Percentiles rank a stretch among this genome's conserved stretches.
Evolutionary conservation across 2,888 invertebrate genomes (phyloP).

Genomic region (Limnephilus lunatus): DNA sequence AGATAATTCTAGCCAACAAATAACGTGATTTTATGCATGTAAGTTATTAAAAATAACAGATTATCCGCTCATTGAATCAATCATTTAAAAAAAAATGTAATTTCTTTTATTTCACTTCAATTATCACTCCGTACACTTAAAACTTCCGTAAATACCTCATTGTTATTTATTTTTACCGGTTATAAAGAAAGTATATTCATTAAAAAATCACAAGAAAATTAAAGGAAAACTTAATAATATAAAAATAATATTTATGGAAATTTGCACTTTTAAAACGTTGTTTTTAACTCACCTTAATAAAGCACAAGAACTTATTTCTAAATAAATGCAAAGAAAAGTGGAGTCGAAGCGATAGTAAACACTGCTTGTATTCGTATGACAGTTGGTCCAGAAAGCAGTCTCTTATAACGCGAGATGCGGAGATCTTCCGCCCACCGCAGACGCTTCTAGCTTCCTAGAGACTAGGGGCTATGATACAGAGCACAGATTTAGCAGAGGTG

Average conservation of each 20-base stretch:
- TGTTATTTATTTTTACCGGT: background rate
- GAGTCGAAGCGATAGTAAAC: conserved; percentile 30
- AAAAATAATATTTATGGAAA: background rate
- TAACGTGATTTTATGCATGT: background rate
- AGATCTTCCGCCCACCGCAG: conserved; percentile 3
- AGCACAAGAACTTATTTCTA: background rate
- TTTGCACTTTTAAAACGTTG: background rate
- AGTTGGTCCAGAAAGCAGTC: background rate
- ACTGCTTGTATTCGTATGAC: conserved; percentile 33
- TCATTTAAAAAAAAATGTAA: background rate
- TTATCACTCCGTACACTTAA: background rate
- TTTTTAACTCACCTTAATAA: conserved; percentile 19
- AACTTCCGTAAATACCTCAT: background rate
- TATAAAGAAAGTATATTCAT: background rate
- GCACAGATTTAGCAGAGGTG: conserved; percentile 43
- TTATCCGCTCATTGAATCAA: background rate
- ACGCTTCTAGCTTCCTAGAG: conserved; percentile 19
- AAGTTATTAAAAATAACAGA: too few relatives aligned
- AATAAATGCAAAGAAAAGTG: conserved; percentile 36
- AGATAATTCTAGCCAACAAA: background rate
- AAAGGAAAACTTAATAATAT: background rate
- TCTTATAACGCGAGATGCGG: conserved; percentile 22
- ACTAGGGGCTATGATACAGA: conserved; percentile 28
- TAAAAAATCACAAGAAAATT: background rate
- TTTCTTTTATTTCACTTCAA: background rate